Percentiles rank a stretch among this genome's conserved stretches.
These are phyloP conservation scores for Diplogasteroides magnus DNA, from an alignment of 1,140 invertebrate species.

Conservation along the genomic window DNA sequence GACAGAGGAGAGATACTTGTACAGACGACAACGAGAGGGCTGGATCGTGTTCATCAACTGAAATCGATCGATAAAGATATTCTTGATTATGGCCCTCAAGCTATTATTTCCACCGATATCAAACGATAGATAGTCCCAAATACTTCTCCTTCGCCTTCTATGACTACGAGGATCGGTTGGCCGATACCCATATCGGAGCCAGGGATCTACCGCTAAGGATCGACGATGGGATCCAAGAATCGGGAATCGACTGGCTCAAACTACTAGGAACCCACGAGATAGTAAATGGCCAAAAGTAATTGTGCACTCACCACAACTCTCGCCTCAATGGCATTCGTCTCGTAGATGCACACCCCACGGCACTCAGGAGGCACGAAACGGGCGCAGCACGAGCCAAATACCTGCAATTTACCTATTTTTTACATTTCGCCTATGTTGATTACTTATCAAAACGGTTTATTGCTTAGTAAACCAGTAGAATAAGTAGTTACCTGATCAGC, in stretches of 20 bases:
- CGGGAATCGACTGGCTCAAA: no score
- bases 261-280: neutral
- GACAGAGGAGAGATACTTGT: slow-evolving; percentile 50
- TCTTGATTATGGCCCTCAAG: neutral
- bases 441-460: no score
- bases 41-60: slow-evolving; percentile 55
- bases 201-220: neutral
- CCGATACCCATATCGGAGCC: no score
- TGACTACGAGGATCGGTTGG: no score
- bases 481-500: slow-evolving; percentile 41
- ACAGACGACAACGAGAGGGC: slow-evolving; percentile 50
- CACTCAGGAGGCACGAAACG: slow-evolving; percentile 54
- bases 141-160: no score
- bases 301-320: slow-evolving; percentile 41
- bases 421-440: no score
- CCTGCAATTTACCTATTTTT: no score
- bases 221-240: no score
- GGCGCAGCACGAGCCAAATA: slow-evolving; percentile 51
- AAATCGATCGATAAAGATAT: slow-evolving; percentile 11
- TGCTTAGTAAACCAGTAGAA: neutral
- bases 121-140: no score
- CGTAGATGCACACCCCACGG: slow-evolving; percentile 53
- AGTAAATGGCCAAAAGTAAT: neutral
- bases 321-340: slow-evolving; percentile 53
- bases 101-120: no score